These are phyloP conservation scores for Noctua fimbriata DNA, from an alignment of 2,888 invertebrate species.

Conservation along the genomic window DNA sequence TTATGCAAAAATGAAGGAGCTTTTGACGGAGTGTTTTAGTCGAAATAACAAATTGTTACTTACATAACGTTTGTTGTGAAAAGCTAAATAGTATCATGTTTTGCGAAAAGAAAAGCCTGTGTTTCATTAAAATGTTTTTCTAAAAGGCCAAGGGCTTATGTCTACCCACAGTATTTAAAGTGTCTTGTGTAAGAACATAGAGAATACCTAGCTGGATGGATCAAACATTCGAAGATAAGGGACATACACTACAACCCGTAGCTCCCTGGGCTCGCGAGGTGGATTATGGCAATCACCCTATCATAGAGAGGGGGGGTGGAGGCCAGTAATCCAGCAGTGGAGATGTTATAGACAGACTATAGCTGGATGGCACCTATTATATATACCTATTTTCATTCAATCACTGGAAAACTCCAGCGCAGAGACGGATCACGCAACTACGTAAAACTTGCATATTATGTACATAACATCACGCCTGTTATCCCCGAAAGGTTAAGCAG, in stretches of 20 bases:
- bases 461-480: neutral
- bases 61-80: slow-evolving; percentile 4
- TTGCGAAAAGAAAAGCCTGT: neutral
- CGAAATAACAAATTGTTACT: slow-evolving; percentile 23
- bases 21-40: slow-evolving; percentile 36
- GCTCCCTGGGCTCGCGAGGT: neutral
- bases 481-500: neutral
- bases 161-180: neutral
- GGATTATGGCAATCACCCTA: neutral
- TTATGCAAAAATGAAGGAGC: neutral
- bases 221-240: neutral
- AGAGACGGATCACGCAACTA: too few relatives aligned
- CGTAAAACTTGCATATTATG: too few relatives aligned
- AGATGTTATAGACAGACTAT: neutral
- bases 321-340: neutral
- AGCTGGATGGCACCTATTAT: neutral
- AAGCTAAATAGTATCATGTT: neutral
- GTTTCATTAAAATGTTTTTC: neutral
- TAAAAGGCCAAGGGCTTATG: neutral
- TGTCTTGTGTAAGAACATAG: neutral
- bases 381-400: neutral
- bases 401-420: neutral
- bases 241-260: neutral
- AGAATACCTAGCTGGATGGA: neutral
- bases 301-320: neutral